Evolutionary conservation across 2,113 vertebrate species (phyloP).

Genomic region (Epinephelus moara): DNA sequence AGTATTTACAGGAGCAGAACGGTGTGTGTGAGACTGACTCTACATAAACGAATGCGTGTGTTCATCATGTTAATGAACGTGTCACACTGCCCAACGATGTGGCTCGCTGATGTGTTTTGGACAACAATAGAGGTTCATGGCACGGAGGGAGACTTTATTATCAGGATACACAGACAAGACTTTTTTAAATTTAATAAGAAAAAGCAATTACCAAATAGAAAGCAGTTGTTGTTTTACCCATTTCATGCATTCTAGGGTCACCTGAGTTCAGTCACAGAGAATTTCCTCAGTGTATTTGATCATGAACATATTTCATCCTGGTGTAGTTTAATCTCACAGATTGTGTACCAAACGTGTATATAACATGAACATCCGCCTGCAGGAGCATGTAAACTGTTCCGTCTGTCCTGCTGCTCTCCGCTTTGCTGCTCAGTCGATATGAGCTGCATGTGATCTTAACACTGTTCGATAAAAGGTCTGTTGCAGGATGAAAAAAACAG

Average conservation of each 20-base stretch:
- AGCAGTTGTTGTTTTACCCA: neutral
- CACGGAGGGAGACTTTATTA: neutral
- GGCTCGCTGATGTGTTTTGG: neutral
- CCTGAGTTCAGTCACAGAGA: neutral
- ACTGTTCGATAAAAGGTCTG: neutral
- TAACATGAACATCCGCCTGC: neutral
- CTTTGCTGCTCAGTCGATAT: slow-evolving; percentile 11
- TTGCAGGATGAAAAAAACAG: neutral
- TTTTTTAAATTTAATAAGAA: neutral
- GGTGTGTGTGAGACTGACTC: neutral
- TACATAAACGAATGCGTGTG: neutral
- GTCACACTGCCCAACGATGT: neutral
- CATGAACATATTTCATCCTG: neutral
- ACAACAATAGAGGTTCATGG: neutral
- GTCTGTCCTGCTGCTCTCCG: neutral
- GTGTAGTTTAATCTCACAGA: neutral
- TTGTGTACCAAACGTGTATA: neutral
- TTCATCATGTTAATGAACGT: neutral
- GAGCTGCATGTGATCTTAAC: neutral
- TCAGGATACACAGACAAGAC: neutral
- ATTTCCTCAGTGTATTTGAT: neutral
- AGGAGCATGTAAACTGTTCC: neutral
- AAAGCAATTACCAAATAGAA: neutral
- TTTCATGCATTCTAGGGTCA: neutral
- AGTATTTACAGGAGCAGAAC: neutral